These are phyloP conservation scores for Coregonus suidteri DNA, from an alignment of 2,797 vertebrate species.

Conservation along the genomic window DNA sequence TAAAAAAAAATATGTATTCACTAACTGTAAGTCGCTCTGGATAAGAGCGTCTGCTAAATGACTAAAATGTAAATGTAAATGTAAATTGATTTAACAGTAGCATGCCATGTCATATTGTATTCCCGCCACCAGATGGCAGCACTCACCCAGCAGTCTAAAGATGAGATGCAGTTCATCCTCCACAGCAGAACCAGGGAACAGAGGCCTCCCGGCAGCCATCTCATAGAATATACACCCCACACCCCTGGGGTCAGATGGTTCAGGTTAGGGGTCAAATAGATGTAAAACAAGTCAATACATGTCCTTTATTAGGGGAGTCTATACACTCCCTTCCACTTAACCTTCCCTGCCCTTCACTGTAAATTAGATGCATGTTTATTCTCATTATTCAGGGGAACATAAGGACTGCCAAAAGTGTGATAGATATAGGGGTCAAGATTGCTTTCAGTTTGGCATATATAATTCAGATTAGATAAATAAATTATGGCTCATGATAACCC, in stretches of 20 bases:
- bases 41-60: too few relatives aligned
- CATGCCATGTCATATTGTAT: background rate
- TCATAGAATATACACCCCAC: slow-evolving; percentile 81
- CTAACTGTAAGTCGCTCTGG: too few relatives aligned
- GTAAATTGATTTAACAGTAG: background rate
- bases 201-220: slow-evolving; percentile 78
- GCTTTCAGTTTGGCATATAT: background rate
- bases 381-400: too few relatives aligned
- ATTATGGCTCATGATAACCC: background rate
- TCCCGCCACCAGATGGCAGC: slow-evolving; percentile 65
- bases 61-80: too few relatives aligned
- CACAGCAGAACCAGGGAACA: slow-evolving; percentile 79
- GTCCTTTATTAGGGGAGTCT: background rate
- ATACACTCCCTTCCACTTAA: background rate
- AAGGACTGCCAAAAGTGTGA: background rate
- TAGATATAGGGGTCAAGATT: background rate
- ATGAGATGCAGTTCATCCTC: slow-evolving; percentile 81
- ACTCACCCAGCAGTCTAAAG: slow-evolving; percentile 78
- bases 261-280: background rate
- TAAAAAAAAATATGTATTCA: too few relatives aligned
- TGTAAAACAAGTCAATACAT: background rate
- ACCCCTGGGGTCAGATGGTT: slow-evolving; percentile 63
- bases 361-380: background rate
- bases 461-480: background rate
- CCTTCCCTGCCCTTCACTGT: background rate